A percentile compares a stretch with the other conserved stretches of the same genome.
phyloP scores from a whole-genome alignment of 1,140 invertebrate genomes.

The Aphaenogaster rudis region DNA sequence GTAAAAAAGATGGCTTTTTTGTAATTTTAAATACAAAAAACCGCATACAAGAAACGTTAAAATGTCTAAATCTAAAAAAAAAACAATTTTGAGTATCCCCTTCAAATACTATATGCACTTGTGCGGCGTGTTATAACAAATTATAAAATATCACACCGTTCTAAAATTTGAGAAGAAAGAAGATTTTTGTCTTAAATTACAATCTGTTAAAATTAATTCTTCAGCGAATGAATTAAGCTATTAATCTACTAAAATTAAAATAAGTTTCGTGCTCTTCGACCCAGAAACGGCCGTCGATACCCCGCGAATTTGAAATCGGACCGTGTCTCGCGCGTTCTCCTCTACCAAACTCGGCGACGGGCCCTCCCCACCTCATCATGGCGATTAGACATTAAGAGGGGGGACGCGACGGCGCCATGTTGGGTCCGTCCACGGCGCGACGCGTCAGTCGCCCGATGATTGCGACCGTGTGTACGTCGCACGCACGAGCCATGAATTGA shows the following conservation, averaged over 20 bases:
- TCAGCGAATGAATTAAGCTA: background rate
- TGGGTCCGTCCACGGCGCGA: background rate
- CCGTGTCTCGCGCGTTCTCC: slow-evolving; percentile 58
- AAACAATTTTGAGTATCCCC: background rate
- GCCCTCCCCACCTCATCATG: slow-evolving; percentile 41
- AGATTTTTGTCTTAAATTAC: background rate
- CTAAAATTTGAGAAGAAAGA: background rate
- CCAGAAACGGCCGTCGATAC: background rate
- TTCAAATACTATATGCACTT: background rate
- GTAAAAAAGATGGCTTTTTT: background rate
- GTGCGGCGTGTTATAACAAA: background rate
- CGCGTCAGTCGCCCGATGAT: slow-evolving; percentile 83
- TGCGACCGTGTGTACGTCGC: slow-evolving; percentile 81
- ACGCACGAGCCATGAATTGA: slow-evolving; percentile 79
- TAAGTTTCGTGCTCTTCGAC: background rate
- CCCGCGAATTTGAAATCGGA: slow-evolving; percentile 19
- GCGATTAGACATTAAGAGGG: slow-evolving; percentile 21
- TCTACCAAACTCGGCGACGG: slow-evolving; percentile 36
- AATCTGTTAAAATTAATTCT: background rate
- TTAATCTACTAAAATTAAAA: background rate
- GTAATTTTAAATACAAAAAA: background rate
- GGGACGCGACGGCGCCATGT: slow-evolving; percentile 27
- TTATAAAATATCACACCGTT: background rate
- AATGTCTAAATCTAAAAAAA: no score
- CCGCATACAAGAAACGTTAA: no score